Conservation (phyloP, 1,140 invertebrate species). For the Akabosia matsudoensis region DNA sequence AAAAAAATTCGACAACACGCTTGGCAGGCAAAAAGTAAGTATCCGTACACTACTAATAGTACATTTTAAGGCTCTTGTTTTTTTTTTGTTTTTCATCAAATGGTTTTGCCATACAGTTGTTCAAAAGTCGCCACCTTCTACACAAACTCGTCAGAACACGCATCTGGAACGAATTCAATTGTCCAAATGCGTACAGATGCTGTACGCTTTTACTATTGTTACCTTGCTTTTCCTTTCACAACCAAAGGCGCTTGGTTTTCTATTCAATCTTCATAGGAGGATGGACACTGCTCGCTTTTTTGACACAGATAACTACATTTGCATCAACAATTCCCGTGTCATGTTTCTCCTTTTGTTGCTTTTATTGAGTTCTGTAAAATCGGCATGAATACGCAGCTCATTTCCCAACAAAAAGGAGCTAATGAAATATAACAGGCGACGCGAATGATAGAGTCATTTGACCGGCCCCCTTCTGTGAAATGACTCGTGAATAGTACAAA, state of each 20-base stretch:
- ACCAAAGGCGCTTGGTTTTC: neutral
- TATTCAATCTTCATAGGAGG: no score
- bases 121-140: neutral
- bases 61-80: no score
- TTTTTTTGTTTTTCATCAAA: no score
- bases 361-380: conserved; percentile 11
- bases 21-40: no score
- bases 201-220: neutral
- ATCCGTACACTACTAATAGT: no score
- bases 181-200: neutral
- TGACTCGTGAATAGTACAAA: conserved; percentile 5
- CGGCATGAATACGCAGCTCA: neutral
- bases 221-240: neutral
- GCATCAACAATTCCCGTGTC: neutral
- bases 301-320: neutral
- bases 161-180: neutral
- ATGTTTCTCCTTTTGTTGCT: neutral
- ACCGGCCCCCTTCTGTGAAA: neutral
- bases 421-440: neutral
- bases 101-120: no score
- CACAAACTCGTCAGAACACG: neutral
- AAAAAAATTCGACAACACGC: no score
- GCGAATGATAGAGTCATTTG: conserved; percentile 9
- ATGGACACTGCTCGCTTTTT: neutral
- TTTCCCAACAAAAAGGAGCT: neutral